These are phyloP conservation scores for Chrysocyon brachyurus DNA, from an alignment of 2,797 vertebrate species.

Conservation along the genomic window DNA sequence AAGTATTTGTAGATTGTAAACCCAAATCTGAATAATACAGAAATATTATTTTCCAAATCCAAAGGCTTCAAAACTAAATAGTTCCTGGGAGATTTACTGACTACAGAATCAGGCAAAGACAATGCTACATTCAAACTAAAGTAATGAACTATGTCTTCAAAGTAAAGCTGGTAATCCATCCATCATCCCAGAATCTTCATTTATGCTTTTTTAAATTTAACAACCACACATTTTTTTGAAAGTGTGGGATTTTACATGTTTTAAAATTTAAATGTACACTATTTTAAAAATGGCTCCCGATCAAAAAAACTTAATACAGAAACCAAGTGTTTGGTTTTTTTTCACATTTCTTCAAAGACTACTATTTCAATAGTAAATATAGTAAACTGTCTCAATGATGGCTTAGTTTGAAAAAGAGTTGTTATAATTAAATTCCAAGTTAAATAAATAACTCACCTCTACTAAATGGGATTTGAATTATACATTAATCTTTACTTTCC, in stretches of 20 bases:
- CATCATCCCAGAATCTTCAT: background rate
- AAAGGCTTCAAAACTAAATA: background rate
- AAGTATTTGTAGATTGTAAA: slow-evolving; percentile 3
- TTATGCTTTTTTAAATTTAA: background rate
- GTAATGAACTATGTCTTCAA: background rate
- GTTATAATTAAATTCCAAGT: slow-evolving; percentile 38
- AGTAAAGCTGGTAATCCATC: background rate
- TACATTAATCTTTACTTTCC: slow-evolving; percentile 32
- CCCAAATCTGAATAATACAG: background rate
- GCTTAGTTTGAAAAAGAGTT: slow-evolving; percentile 40
- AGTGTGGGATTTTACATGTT: background rate
- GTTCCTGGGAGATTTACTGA: background rate
- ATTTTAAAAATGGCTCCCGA: background rate
- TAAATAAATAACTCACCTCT: slow-evolving; percentile 27
- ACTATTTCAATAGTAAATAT: background rate
- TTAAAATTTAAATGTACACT: background rate
- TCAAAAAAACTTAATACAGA: background rate
- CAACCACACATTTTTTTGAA: background rate
- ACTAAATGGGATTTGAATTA: slow-evolving; percentile 8
- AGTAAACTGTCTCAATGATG: background rate
- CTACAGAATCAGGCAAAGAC: background rate
- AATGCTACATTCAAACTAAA: background rate
- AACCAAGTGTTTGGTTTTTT: background rate
- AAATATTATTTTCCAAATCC: slow-evolving; percentile 47
- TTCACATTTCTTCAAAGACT: slow-evolving; percentile 50